A percentile compares a stretch with the other conserved stretches of the same genome.
Conservation (phyloP, 2,113 vertebrate genomes). For the Lepidothrix coronata region DNA sequence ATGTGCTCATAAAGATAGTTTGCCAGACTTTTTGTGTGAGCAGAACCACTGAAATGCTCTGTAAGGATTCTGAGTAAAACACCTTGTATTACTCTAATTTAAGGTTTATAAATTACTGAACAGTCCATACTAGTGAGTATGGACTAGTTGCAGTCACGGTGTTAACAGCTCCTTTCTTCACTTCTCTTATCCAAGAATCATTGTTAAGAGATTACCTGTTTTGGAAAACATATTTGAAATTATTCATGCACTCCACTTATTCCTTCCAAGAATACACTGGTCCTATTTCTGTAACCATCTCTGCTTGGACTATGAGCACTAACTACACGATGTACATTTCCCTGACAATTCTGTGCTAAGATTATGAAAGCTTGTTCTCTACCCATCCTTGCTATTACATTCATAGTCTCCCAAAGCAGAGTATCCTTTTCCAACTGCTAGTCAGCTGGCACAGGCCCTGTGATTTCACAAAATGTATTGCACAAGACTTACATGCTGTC, state of each 20-base stretch:
- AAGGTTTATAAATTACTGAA: not conserved
- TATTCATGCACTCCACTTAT: not conserved
- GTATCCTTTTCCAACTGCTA: not conserved
- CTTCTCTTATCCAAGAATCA: not conserved
- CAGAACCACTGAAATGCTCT: not conserved
- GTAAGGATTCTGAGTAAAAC: not conserved
- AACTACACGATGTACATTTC: not conserved
- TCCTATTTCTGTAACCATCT: not conserved
- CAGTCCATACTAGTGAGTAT: not conserved
- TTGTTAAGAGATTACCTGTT: not conserved
- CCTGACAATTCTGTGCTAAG: not conserved
- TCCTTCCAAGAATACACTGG: not conserved
- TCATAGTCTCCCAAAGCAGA: not conserved
- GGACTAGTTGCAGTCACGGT: not conserved
- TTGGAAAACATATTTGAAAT: not conserved
- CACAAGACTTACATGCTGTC: not conserved
- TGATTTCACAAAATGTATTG: not conserved
- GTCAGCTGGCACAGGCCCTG: not conserved
- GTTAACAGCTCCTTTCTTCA: not conserved
- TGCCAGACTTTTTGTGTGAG: not conserved
- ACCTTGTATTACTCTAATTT: not conserved
- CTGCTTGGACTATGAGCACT: not conserved
- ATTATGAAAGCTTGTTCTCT: not conserved
- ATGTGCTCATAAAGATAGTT: not conserved
- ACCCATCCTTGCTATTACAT: not conserved